A percentile compares a stretch with the other conserved stretches of the same genome.
phyloP scores from a whole-genome alignment of 2,113 vertebrate genomes.

The Charadrius vociferus region DNA sequence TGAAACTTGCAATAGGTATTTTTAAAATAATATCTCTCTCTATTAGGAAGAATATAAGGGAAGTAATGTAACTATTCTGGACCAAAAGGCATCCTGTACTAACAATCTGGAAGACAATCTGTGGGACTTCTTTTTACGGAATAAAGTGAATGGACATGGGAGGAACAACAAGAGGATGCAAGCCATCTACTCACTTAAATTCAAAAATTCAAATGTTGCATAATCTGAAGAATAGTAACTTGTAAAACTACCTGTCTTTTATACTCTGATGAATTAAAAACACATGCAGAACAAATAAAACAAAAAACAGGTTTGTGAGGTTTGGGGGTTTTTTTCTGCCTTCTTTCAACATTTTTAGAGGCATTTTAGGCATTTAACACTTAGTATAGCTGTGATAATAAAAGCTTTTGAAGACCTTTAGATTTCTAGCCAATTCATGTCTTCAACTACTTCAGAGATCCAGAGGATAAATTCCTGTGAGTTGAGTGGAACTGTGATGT shows the following conservation, averaged over 20 bases:
- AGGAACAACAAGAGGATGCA: background rate
- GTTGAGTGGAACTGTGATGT: background rate
- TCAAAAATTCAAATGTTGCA: background rate
- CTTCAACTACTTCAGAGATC: background rate
- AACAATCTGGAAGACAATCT: background rate
- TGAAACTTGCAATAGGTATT: conserved; percentile 5
- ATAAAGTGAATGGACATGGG: background rate
- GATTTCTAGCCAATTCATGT: background rate
- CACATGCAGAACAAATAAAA: background rate
- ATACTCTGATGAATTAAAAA: background rate
- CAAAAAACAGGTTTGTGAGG: rapidly evolving
- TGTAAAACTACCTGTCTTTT: background rate
- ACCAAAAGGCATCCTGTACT: background rate
- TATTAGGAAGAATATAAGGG: background rate
- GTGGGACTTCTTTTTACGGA: background rate
- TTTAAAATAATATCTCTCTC: background rate
- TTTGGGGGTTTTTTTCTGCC: background rate
- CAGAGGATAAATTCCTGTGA: background rate
- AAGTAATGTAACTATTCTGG: background rate
- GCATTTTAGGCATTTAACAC: background rate
- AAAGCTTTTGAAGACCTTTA: background rate
- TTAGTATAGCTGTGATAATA: background rate
- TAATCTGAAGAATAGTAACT: background rate
- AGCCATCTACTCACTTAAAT: background rate
- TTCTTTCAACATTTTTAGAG: background rate